Evolutionary conservation across 2,888 invertebrate species (phyloP).

Genomic region (Formica aserva): DNA sequence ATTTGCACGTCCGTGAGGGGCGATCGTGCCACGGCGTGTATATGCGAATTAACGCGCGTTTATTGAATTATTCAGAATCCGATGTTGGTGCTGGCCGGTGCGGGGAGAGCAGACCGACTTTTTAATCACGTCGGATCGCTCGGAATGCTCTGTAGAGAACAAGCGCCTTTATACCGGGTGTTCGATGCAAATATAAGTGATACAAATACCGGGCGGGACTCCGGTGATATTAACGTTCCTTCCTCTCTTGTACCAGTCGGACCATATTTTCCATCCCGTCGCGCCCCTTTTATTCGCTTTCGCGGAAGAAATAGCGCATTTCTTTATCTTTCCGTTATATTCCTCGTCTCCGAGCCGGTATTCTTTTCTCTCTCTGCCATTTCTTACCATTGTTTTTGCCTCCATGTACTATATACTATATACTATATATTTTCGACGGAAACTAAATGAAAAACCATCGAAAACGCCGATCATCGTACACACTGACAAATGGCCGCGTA

Average conservation of each 20-base stretch:
- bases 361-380: slow-evolving; percentile 1
- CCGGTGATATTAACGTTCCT: slow-evolving; percentile 45
- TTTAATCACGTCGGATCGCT: slow-evolving; percentile 69
- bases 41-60: slow-evolving; percentile 74
- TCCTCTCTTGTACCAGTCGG: slow-evolving; percentile 34
- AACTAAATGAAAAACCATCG: slow-evolving; percentile 17
- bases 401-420: background rate
- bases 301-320: slow-evolving; percentile 35
- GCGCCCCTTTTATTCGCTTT: slow-evolving; percentile 38
- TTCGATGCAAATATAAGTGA: slow-evolving; percentile 70
- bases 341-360: background rate
- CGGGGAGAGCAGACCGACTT: slow-evolving; percentile 46
- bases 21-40: slow-evolving; percentile 46
- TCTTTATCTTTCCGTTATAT: slow-evolving; percentile 34
- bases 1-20: slow-evolving; percentile 57
- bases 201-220: slow-evolving; percentile 48
- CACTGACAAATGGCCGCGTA: background rate
- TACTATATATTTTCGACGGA: background rate
- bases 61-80: slow-evolving; percentile 73
- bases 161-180: slow-evolving; percentile 62
- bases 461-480: slow-evolving; percentile 7
- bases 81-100: slow-evolving; percentile 53
- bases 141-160: slow-evolving; percentile 60
- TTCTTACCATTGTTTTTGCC: slow-evolving; percentile 32
- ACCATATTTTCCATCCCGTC: slow-evolving; percentile 44